Evolutionary conservation across 2,888 invertebrate species (phyloP), one percentile per base, ranked within the genome.

Genomic region (Pediacus dermestoides): DNA sequence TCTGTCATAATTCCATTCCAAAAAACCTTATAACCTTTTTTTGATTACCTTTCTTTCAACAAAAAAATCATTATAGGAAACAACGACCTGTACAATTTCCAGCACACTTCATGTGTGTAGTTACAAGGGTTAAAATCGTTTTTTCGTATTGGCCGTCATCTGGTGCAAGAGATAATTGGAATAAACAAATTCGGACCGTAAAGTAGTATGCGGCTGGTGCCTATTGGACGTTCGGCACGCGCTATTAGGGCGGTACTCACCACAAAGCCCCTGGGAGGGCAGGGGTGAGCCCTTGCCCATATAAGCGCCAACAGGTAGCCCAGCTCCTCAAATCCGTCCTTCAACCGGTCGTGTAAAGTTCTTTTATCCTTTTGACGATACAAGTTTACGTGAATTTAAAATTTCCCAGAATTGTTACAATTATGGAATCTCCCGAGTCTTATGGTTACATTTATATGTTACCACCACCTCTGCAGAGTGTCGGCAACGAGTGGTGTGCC

Each of bases 171-270:
- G n/a, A n/a, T n/a, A n/a, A n/a, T n/a, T n/a, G n/a, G n/a, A n/a
- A n/a, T n/a, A n/a, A n/a, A n/a, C n/a, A n/a, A n/a, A n/a, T n/a
- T n/a, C n/a, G n/a, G n/a, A n/a, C n/a, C n/a, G n/a, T n/a, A n/a
- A n/a, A n/a, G n/a, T n/a, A n/a, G n/a, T n/a, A n/a, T n/a, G n/a
- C n/a, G n/a, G 37, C 33, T 31, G 31, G 31, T 39, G 26, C 30
- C 43, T 39, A 64, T 65, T 64, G 63, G 64, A 48, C 41, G 57
- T 39, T 30, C 44, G 64, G 64, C 66, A 65, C 66, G 66, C 63
- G 63, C 63, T 55, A 46, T 40, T 34, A 33, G 49, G 52, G 52
- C 53, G 50, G 52, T 42, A 46, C 54, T 23, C 10, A n/a, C 4
- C 8, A 42, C 47, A 46, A 54, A 50, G 55, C 51, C 43, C 50